These are phyloP conservation scores for Zosterops japonicus DNA, from an alignment of 2,113 vertebrate species.

Conservation along the genomic window DNA sequence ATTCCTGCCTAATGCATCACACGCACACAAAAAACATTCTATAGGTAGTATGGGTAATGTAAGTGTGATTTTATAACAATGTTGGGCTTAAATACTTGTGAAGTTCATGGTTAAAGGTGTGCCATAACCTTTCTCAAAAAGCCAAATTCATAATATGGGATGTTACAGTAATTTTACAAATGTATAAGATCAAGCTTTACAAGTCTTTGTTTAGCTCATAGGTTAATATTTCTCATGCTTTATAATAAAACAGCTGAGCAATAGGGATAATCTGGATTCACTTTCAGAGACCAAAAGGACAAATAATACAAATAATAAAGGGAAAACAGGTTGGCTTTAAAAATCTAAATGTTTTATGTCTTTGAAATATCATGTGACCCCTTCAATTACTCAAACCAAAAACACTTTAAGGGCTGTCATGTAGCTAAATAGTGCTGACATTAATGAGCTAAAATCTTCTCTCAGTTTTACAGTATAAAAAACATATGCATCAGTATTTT, in stretches of 20 bases:
- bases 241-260: background rate
- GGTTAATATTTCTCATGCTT: background rate
- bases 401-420: constrained; percentile 3
- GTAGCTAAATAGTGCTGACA: constrained; percentile 6
- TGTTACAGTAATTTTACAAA: background rate
- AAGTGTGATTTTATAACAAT: background rate
- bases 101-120: background rate
- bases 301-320: background rate
- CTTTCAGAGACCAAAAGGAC: constrained; percentile 5
- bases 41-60: background rate
- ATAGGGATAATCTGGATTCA: background rate
- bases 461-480: constrained; percentile 59
- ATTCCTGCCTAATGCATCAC: background rate
- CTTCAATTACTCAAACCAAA: constrained; percentile 11
- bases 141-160: background rate
- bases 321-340: constrained; percentile 36
- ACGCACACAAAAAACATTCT: background rate
- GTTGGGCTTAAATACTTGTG: background rate
- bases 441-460: constrained; percentile 30
- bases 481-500: constrained; percentile 58
- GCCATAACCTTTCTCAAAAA: background rate
- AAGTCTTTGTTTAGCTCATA: background rate
- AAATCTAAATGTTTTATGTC: constrained; percentile 2
- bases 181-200: background rate
- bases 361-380: constrained; percentile 4